Evolutionary conservation across 2,888 invertebrate species (phyloP), one percentile per base, ranked within the genome.

Genomic region (Timema podura): DNA sequence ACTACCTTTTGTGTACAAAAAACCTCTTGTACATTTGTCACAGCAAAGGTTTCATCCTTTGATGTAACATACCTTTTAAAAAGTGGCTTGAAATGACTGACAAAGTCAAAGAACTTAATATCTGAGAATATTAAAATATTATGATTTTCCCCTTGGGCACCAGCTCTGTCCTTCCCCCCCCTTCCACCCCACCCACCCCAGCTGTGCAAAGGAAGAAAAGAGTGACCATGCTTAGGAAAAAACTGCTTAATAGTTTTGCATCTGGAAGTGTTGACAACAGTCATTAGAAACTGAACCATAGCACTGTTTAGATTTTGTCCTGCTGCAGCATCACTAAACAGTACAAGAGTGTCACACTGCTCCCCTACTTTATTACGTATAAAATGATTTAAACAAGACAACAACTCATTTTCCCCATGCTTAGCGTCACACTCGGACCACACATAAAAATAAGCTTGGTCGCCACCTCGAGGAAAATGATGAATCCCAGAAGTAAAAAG

Each of bases 281-380:
- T 54, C 54, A 54, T 54, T 54, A 54, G 54, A 54, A 6, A 54
- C 16, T 16, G 54, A 13, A 54, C 54, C 54, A 54, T 54, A 15
- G 54, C 54, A 6, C 16, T 6, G 54, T 54, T 54, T 16, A 13
- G 13, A 16, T 54, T 54, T 54, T 54, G 54, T 54, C 54, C 54
- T 54, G 54, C 16, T 15, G 6, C 16, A 5, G 54, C 54, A 54
- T 54, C 54, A 54, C 54, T 54, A 10, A 54, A 54, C 54, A 54
- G 6, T 16, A 6, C 5, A 54, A 54, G 11, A 16, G 13, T 54
- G 13, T 13, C 16, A 10, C 54, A 54, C 54, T 7, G 54, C 13
- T 13, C 6, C 54, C 6, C 54, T 54, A 54, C 10, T 54, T 54
- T 54, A 54, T 54, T 54, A 6, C 16, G 54, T 54, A 54, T 10